These are phyloP conservation scores for Leptodirus hochenwartii DNA, from an alignment of 2,888 invertebrate species.

Conservation along the genomic window DNA sequence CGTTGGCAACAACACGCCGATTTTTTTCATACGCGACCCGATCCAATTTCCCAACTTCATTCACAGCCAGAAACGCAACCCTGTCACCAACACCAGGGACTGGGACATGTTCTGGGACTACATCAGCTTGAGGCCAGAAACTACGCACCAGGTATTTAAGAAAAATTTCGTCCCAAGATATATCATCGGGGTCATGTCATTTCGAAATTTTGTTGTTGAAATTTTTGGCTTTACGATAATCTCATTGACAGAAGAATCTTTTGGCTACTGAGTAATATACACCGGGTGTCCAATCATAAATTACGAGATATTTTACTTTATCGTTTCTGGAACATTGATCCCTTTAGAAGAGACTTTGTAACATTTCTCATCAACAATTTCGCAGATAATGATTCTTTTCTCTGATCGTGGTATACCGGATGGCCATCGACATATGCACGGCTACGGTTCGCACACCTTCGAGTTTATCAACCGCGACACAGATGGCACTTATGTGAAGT, in stretches of 20 bases:
- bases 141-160: slow-evolving; percentile 77
- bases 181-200: no score
- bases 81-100: slow-evolving; percentile 78
- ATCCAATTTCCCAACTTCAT: slow-evolving; percentile 85
- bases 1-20: slow-evolving; percentile 83
- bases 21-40: slow-evolving; percentile 84
- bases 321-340: no score
- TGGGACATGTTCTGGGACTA: slow-evolving; percentile 95
- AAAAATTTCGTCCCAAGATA: no score
- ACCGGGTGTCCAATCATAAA: no score
- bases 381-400: slow-evolving; percentile 68
- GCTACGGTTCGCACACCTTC: slow-evolving; percentile 88
- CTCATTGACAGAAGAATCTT: no score
- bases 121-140: slow-evolving; percentile 69
- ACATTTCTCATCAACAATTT: no score
- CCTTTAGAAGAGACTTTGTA: no score
- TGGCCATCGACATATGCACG: slow-evolving; percentile 54
- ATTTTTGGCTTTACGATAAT: no score
- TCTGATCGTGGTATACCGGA: slow-evolving; percentile 88
- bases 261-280: no score
- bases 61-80: slow-evolving; percentile 92
- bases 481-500: slow-evolving; percentile 64
- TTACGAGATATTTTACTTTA: no score
- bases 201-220: no score
- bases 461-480: slow-evolving; percentile 66